Evolutionary conservation across 2,888 invertebrate species (phyloP), one percentile per base, ranked within the genome.

Genomic region (Quadroppia sp.): DNA sequence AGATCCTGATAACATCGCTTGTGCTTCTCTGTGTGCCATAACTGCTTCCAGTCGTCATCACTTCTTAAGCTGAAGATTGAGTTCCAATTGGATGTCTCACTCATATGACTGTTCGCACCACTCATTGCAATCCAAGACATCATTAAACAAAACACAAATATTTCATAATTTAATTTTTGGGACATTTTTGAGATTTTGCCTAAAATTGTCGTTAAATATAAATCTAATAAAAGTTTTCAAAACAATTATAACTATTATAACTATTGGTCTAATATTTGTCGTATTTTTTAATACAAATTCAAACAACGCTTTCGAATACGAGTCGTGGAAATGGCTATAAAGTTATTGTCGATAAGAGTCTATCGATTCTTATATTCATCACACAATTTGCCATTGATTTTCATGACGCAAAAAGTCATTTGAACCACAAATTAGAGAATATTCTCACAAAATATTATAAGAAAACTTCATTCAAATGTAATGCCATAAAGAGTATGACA

Each of bases 1-100:
- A 87, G 80, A 75, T 85, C 85, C 78, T 86, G 85, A 53, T 87
- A 84, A 79, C 87, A 87, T 42, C 87, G 83, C 1, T 85, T 84
- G 79, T 86, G 86, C 72, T 84, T 83, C 80, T 87, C 87, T 72
- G 82, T 82, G 77, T 87, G 87, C 87, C 87, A 87, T 20, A 85
- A 85, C 74, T 85, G 82, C 79, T 85, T 83, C 87, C 87, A 87
- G 76, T 87, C 86, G 11, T 85, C 84, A 78, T 84, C 84, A 59
- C 74, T 76, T 72, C 78, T 59, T 53, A 32, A 42, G 17, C 71
- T 61, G 45, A 75, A 75, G 23, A 75, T 64, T 9, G 61, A 40
- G 17, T 75, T 71, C 76, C 74, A 75, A 20, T 67, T 40, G n/a
- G 40, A 40, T n/a, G 40, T 11, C 11, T 40, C 67, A 40, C 40